phyloP scores from a whole-genome alignment of 2,113 vertebrate species.

The Platanista minor region DNA sequence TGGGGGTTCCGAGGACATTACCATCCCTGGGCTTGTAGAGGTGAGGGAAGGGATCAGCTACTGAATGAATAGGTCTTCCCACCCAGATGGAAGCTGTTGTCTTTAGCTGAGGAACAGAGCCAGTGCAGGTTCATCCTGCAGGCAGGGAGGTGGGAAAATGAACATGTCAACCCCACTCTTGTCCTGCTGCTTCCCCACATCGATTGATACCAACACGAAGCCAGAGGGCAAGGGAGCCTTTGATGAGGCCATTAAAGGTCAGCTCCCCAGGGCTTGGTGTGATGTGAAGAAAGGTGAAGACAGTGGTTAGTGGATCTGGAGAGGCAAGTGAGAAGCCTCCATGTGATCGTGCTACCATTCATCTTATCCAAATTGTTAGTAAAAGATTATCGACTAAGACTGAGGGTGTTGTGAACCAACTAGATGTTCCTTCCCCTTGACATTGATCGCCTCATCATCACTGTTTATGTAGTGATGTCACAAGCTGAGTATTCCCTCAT shows the following conservation, averaged over 20 bases:
- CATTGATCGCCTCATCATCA: neutral
- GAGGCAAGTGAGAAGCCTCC: neutral
- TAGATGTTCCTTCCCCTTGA: neutral
- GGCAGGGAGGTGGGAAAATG: neutral
- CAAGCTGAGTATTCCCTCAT: neutral
- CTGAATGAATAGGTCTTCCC: too few species aligned
- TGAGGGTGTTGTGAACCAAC: neutral
- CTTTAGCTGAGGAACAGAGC: neutral
- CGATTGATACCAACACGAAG: neutral
- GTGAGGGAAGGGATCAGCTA: neutral
- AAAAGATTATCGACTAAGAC: neutral
- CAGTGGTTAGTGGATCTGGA: neutral
- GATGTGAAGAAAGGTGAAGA: neutral
- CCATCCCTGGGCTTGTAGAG: neutral
- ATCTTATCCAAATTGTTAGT: neutral
- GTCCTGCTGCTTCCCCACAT: neutral
- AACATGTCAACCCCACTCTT: neutral
- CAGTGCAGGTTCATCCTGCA: neutral
- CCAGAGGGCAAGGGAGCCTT: neutral
- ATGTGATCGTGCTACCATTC: neutral
- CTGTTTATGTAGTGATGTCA: neutral
- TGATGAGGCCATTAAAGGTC: neutral
- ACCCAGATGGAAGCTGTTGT: neutral
- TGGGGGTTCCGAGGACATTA: neutral
- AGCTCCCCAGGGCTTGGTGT: neutral